Conservation (phyloP, 2,797 vertebrate species). For the Sebastes baramenuke region DNA sequence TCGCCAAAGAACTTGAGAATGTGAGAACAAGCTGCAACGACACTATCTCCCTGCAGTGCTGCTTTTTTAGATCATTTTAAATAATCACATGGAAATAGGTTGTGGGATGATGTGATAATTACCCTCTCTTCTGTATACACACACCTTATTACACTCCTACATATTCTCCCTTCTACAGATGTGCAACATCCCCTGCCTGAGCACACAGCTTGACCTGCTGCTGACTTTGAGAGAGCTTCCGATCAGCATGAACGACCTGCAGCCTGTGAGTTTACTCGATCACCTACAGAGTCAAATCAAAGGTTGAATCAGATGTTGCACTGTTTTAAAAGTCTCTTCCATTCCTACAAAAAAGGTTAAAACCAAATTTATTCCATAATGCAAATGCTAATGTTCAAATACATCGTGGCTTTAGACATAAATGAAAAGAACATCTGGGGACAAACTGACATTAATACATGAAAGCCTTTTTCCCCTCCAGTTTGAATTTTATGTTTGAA, state of each 20-base stretch:
- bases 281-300: constrained; percentile 6
- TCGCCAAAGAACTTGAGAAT: neutral
- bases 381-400: constrained; percentile 52
- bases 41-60: neutral
- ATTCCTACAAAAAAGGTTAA: neutral
- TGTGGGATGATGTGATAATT: constrained; percentile 35
- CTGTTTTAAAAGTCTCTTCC: constrained; percentile 6
- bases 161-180: constrained; percentile 75
- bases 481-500: constrained; percentile 44
- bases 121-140: constrained; percentile 2
- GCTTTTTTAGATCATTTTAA: constrained; percentile 25
- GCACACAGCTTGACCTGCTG: constrained; percentile 84
- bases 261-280: constrained; percentile 78
- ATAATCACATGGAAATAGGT: constrained; percentile 53
- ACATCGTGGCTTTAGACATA: constrained; percentile 27
- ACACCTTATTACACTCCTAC: constrained; percentile 3
- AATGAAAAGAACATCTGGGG: constrained; percentile 53
- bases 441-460: constrained; percentile 46
- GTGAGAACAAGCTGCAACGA: constrained; percentile 9
- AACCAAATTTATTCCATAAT: neutral
- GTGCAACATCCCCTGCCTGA: constrained; percentile 87
- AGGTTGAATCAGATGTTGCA: neutral
- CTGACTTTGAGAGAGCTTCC: constrained; percentile 86
- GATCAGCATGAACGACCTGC: constrained; percentile 81
- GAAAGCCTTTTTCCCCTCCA: constrained; percentile 50